Evolutionary conservation across 2,888 invertebrate species (phyloP).

Genomic region (Patella pellucida): DNA sequence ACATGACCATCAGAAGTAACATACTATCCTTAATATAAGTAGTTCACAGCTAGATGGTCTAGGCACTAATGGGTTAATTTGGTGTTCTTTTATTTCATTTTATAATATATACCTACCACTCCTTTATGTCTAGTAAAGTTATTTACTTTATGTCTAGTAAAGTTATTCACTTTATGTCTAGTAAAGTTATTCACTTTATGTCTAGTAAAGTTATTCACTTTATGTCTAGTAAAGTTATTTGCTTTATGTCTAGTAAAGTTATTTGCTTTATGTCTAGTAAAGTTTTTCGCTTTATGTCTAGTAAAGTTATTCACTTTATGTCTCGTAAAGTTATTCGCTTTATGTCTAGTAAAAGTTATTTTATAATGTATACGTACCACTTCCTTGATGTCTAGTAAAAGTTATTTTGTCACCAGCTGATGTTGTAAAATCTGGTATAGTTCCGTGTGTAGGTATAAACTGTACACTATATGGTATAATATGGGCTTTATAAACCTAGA

Average conservation of each 20-base stretch:
- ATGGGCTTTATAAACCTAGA: conserved; percentile 59
- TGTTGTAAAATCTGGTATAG: conserved; percentile 40
- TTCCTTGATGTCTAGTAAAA: conserved; percentile 44
- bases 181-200: conserved; percentile 26
- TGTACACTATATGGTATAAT: conserved; percentile 43
- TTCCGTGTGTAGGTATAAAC: conserved; percentile 48
- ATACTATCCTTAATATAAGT: too few relatives aligned
- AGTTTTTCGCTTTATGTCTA: too few relatives aligned
- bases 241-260: conserved; percentile 45
- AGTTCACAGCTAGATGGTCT: too few relatives aligned
- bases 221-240: too few relatives aligned
- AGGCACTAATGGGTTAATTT: too few relatives aligned
- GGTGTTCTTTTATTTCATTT: too few relatives aligned
- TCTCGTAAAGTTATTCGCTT: too few relatives aligned
- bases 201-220: conserved; percentile 43
- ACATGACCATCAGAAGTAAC: too few relatives aligned
- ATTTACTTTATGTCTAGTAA: conserved; percentile 44
- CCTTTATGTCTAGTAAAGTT: too few relatives aligned
- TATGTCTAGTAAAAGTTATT: too few relatives aligned
- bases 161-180: conserved; percentile 23
- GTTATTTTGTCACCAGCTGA: conserved; percentile 43
- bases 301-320: too few relatives aligned
- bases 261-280: conserved; percentile 19
- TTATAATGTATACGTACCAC: conserved; percentile 36
- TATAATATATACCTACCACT: too few relatives aligned